These are phyloP conservation scores for Nautilus pompilius DNA, from an alignment of 1,140 invertebrate genomes.

Conservation along the genomic window DNA sequence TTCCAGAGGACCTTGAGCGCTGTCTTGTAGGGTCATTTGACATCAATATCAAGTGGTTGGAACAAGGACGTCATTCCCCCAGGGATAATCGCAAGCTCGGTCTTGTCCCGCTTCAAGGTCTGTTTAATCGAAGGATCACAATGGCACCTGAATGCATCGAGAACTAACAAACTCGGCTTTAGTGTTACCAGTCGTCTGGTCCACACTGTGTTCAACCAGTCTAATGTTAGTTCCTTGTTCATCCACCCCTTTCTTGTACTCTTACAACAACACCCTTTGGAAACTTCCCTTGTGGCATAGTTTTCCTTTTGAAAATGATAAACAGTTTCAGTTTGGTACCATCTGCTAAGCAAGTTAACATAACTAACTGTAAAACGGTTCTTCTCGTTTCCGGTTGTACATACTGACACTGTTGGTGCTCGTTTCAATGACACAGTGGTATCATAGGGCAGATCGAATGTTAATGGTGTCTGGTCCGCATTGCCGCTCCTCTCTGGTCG, in stretches of 20 bases:
- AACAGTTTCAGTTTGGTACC: slow-evolving; percentile 35
- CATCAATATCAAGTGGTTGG: too few relatives aligned
- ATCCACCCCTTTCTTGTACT: slow-evolving; percentile 30
- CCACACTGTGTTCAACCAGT: slow-evolving; percentile 19
- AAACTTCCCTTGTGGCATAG: slow-evolving; percentile 14
- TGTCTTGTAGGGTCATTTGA: too few relatives aligned
- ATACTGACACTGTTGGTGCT: slow-evolving; percentile 15
- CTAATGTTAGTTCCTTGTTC: slow-evolving; percentile 19
- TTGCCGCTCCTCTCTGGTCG: background rate
- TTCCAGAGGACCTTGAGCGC: too few relatives aligned
- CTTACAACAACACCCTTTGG: slow-evolving; percentile 18
- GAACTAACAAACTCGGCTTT: too few relatives aligned
- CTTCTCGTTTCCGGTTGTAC: slow-evolving; percentile 38
- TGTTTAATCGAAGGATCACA: too few relatives aligned
- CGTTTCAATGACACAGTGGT: slow-evolving; percentile 16
- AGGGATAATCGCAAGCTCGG: too few relatives aligned
- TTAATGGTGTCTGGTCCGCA: background rate
- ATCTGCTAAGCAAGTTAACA: slow-evolving; percentile 26
- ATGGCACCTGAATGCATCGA: too few relatives aligned
- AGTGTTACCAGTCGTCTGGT: slow-evolving; percentile 2
- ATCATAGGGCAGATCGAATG: slow-evolving; percentile 13
- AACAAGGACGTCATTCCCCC: too few relatives aligned
- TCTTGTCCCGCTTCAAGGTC: too few relatives aligned
- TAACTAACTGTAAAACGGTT: slow-evolving; percentile 34
- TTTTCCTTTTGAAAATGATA: slow-evolving; percentile 42